Conservation (phyloP, 2,797 vertebrate genomes). For the Phalloptychus januarius region DNA sequence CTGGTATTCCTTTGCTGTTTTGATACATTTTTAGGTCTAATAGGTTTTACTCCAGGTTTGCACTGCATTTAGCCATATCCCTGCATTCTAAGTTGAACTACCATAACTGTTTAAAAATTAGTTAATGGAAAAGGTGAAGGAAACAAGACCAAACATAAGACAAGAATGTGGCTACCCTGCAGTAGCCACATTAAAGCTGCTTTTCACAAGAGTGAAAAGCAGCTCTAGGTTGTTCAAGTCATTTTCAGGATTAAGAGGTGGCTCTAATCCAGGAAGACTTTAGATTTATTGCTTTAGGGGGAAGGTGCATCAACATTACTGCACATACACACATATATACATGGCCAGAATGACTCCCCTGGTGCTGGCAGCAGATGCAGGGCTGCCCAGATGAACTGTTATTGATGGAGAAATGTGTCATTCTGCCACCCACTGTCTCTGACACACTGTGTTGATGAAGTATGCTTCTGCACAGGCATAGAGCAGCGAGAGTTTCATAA, state of each 20-base stretch:
- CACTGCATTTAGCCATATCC: neutral
- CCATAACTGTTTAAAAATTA: neutral
- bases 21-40: neutral
- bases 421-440: constrained; percentile 59
- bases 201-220: constrained; percentile 5
- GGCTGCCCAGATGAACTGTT: constrained; percentile 64
- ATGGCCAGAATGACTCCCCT: constrained; percentile 31
- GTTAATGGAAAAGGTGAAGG: neutral
- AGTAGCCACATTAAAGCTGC: too few species aligned
- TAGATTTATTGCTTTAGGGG: constrained; percentile 32
- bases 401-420: constrained; percentile 67
- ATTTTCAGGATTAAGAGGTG: constrained; percentile 21
- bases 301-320: constrained; percentile 18
- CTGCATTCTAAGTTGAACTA: neutral
- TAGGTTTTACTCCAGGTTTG: neutral
- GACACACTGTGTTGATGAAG: constrained; percentile 63
- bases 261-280: constrained; percentile 29
- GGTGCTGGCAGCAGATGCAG: constrained; percentile 58
- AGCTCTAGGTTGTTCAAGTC: constrained; percentile 4
- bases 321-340: constrained; percentile 21
- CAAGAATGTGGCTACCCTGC: neutral
- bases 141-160: neutral
- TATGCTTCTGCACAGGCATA: constrained; percentile 28
- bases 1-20: neutral
- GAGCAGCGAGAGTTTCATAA: constrained; percentile 19